These are phyloP conservation scores for Raphicerus campestris DNA, from an alignment of 2,113 vertebrate genomes.

Conservation along the genomic window DNA sequence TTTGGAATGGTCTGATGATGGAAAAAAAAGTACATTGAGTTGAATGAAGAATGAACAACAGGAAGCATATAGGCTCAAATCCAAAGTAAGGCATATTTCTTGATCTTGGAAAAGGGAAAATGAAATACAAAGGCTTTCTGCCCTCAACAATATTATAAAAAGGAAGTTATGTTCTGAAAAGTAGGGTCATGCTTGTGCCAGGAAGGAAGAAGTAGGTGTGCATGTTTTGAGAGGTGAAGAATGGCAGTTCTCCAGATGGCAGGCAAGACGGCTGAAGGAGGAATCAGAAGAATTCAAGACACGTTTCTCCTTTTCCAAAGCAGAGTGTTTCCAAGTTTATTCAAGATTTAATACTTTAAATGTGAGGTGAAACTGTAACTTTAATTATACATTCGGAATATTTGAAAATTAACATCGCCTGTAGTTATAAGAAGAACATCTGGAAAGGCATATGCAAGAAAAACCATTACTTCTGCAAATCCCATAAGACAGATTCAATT, in stretches of 20 bases:
- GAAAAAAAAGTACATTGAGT: background rate
- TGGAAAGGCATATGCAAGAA: constrained; percentile 73
- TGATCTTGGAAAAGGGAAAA: constrained; percentile 44
- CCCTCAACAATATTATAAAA: constrained; percentile 46
- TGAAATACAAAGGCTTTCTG: constrained; percentile 44
- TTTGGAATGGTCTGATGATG: background rate
- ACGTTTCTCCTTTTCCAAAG: constrained; percentile 69
- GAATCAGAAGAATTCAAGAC: constrained; percentile 69
- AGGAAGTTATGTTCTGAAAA: constrained; percentile 60
- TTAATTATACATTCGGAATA: constrained; percentile 79
- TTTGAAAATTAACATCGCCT: constrained; percentile 79
- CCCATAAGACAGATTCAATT: constrained; percentile 78
- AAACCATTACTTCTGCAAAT: constrained; percentile 77
- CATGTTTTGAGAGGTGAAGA: constrained; percentile 44
- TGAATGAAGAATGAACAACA: constrained; percentile 24
- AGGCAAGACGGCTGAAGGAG: background rate
- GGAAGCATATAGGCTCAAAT: constrained; percentile 19
- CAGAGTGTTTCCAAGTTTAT: constrained; percentile 72
- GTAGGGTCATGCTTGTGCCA: constrained; percentile 27
- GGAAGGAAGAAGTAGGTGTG: constrained; percentile 68
- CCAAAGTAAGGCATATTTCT: constrained; percentile 37
- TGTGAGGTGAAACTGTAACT: constrained; percentile 71
- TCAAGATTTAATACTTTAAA: constrained; percentile 79
- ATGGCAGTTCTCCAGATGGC: constrained; percentile 55
- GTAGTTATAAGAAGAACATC: constrained; percentile 73